Percentiles rank a stretch among this genome's conserved stretches.
phyloP scores from a whole-genome alignment of 2,888 invertebrate species.

The Drosophila neotestacea region DNA sequence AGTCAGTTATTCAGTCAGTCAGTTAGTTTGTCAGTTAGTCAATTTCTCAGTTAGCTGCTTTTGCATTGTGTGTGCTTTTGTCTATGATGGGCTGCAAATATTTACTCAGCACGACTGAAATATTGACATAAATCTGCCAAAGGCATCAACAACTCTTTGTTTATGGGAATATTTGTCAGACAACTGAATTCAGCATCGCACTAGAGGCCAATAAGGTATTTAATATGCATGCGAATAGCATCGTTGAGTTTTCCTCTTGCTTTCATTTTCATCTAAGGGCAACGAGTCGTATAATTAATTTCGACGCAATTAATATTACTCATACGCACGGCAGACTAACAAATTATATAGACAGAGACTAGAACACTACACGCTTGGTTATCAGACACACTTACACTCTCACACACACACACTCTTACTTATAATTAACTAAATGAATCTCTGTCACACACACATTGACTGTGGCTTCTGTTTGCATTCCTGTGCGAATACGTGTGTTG shows the following conservation, averaged over 20 bases:
- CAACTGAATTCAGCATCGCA: conserved; percentile 10
- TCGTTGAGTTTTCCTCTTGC: conserved; percentile 20
- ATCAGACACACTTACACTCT: conserved; percentile 9
- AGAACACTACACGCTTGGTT: conserved; percentile 20
- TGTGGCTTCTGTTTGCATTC: conserved; percentile 25
- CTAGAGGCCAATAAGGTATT: conserved; percentile 6
- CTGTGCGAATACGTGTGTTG: conserved; percentile 5
- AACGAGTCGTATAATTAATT: conserved; percentile 75
- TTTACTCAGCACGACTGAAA: conserved; percentile 12
- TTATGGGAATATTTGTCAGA: conserved; percentile 11
- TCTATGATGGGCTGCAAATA: conserved; percentile 16
- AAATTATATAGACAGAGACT: conserved; percentile 37
- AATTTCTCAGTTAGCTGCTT: background rate
- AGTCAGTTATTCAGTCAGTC: background rate
- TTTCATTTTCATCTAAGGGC: conserved; percentile 30
- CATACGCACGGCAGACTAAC: conserved; percentile 41
- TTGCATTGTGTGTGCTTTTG: conserved; percentile 1
- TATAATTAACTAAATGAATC: conserved; percentile 35
- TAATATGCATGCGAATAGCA: conserved; percentile 14
- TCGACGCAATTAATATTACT: conserved; percentile 64
- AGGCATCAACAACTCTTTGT: conserved; percentile 22
- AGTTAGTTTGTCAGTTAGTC: conserved; percentile 6
- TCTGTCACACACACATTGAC: conserved; percentile 2
- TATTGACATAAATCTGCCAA: conserved; percentile 22
- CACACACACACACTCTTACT: conserved; percentile 6